Base-by-base conservation (phyloP, 2,888 invertebrate species). In the Pterostichus madidus region DNA sequence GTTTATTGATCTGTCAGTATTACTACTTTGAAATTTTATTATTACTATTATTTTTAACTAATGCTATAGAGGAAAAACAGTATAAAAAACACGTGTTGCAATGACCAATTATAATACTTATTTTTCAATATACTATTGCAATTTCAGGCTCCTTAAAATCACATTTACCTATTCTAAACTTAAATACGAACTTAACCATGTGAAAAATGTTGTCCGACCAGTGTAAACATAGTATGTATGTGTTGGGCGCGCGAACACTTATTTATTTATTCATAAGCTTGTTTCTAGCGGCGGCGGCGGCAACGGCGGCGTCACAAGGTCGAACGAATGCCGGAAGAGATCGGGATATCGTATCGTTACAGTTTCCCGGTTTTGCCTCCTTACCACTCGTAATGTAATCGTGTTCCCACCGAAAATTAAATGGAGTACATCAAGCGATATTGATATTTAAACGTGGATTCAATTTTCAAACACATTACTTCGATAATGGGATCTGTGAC, bases 251-350 rank as follows among this genome's bases (percentile, higher is more conserved):
- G 59, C 64, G 13, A 31, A 32, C 64, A 35, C n/a, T 64, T 64
- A 39, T 64, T 59, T 59, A 59, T 59, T 59, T 59, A 59, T 64
- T 64, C 64, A 64, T 64, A 64, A 35, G 32, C 64, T n/a, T 24
- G 24, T 3, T 24, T 2, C 1, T 24, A 24, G 24, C 10, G 32
- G 13, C 64, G n/a, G 32, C 39, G 39, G 39, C 8, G 39, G 39
- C 39, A 8, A 39, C 7, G 39, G 39, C 39, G 39, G 8, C 39
- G 39, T 0, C 7, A 5, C 64, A 64, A 64, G 64, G 64, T 64
- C 64, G 64, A 24, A 11, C n/a, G n/a, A 64, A 64, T 64, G 31
- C 32, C 64, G 64, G 64, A 64, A 59, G 59, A 59, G 0, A 49
- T 46, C 46, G 46, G 10, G 46, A 10, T 35, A 35, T 35, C 35